Percentiles rank a stretch among this genome's conserved stretches.
These are phyloP conservation scores for Thomomys bottae DNA, from an alignment of 2,113 vertebrate species.

Conservation along the genomic window DNA sequence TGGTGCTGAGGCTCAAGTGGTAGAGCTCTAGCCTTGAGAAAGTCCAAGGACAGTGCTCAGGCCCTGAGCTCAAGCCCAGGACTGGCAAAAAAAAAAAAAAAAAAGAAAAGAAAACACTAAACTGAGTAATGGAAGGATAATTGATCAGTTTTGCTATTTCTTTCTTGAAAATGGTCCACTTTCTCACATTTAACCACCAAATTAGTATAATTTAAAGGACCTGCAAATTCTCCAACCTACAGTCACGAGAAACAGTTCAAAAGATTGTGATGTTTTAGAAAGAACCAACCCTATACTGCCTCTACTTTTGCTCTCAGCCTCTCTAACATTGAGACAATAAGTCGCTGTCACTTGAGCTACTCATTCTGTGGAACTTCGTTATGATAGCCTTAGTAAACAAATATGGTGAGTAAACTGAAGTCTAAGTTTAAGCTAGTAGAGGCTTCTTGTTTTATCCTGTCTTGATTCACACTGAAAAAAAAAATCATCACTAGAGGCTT, in stretches of 20 bases:
- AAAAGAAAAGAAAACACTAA: not conserved
- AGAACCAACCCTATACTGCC: not conserved
- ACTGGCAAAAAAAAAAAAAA: too few species aligned
- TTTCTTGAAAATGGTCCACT: not conserved
- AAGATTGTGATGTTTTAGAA: not conserved
- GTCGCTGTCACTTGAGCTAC: not conserved
- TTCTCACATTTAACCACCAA: not conserved
- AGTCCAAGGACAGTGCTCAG: too few species aligned
- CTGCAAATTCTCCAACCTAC: not conserved
- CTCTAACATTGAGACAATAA: not conserved
- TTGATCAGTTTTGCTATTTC: not conserved
- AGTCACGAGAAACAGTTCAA: not conserved
- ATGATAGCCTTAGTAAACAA: not conserved
- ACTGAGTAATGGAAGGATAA: not conserved
- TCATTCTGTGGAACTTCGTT: not conserved
- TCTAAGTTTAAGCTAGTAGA: not conserved
- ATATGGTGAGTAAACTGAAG: not conserved
- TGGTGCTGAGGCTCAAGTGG: too few species aligned
- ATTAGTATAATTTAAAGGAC: not conserved
- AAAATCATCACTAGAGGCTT: not conserved
- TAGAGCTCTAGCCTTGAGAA: too few species aligned
- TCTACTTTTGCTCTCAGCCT: not conserved
- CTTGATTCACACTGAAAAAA: conserved; percentile 27
- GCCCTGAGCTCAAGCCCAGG: too few species aligned
- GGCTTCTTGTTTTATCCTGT: not conserved